Base-by-base conservation (phyloP, 2,888 invertebrate genomes). In the Diarsia brunnea region DNA sequence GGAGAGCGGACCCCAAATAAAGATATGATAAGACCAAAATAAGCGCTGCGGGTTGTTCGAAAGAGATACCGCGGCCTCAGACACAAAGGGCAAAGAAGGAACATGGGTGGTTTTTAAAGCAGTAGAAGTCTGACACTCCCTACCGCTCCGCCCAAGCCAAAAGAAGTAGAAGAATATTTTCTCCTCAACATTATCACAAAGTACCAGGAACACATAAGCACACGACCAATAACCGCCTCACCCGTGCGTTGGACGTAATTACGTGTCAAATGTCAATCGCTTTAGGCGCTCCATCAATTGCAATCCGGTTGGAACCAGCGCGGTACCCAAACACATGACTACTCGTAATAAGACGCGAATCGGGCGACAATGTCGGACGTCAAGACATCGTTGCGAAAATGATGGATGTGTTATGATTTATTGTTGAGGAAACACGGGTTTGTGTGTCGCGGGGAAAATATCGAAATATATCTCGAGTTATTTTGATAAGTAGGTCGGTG, bases 251-350 rank as follows among this genome's bases (percentile, higher is more conserved):
- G 79, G 78, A 80, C 84, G 85, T 87, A 87, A 89, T 84, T 89
- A 84, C 84, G 90, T 91, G 94, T 94, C 93, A 91, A 88, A 90
- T 89, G 94, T 94, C 94, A 93, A 93, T 91, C 87, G 89, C 84
- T 90, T 92, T 87, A 91, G 89, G 82, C 87, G 82, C 81, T 78
- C 79, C 81, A 84, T 84, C 90, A 93, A 93, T 91, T 90, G 91
- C 78, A 31, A 83, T 85, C 92, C 90, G 89, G 91, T 81, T 74
- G 4, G n/a, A 87, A 90, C 92, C 89, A 90, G 94, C 86, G 82
- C 76, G 38, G 58, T 49, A 31, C 67, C 66, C 64, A 43, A 82
- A 81, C 80, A 86, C 75, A 84, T 78, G 82, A 79, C 73, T 79
- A 73, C 66, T 53, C 53, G 73, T 84, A 81, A 84, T 73, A 74